phyloP scores from a whole-genome alignment of 1,140 invertebrate species.

The Drosophila navojoa region DNA sequence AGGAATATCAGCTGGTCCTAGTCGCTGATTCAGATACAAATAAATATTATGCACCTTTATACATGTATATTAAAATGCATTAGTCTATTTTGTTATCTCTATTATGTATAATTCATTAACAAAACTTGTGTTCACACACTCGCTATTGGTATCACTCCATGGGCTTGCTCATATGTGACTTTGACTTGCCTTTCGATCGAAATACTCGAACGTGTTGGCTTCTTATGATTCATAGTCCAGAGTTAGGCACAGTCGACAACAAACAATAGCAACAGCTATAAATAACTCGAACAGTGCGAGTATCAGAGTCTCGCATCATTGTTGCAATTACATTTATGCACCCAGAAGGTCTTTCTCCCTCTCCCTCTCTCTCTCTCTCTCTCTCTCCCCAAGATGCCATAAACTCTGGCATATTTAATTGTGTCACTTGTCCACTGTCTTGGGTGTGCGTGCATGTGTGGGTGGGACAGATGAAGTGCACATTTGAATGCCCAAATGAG shows the following conservation, averaged over 20 bases:
- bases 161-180: too few species aligned
- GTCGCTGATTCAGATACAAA: too few species aligned
- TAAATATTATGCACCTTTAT: too few species aligned
- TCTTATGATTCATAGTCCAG: background rate
- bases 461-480: conserved; percentile 18
- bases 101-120: too few species aligned
- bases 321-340: conserved; percentile 8
- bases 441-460: conserved; percentile 7
- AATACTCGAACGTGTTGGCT: background rate
- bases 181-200: too few species aligned
- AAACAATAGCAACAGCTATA: background rate
- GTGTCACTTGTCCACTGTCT: background rate
- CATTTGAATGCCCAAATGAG: conserved; percentile 65
- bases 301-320: background rate
- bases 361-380: too few species aligned
- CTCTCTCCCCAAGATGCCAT: conserved; percentile 6
- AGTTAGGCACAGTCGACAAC: background rate
- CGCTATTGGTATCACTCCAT: too few species aligned
- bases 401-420: conserved; percentile 34
- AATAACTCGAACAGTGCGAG: background rate
- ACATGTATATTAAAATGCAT: too few species aligned
- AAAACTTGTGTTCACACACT: too few species aligned
- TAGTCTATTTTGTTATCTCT: too few species aligned
- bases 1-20: too few species aligned
- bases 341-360: background rate